Evolutionary conservation across 2,113 vertebrate species (phyloP).

Genomic region (Xenopus borealis): DNA sequence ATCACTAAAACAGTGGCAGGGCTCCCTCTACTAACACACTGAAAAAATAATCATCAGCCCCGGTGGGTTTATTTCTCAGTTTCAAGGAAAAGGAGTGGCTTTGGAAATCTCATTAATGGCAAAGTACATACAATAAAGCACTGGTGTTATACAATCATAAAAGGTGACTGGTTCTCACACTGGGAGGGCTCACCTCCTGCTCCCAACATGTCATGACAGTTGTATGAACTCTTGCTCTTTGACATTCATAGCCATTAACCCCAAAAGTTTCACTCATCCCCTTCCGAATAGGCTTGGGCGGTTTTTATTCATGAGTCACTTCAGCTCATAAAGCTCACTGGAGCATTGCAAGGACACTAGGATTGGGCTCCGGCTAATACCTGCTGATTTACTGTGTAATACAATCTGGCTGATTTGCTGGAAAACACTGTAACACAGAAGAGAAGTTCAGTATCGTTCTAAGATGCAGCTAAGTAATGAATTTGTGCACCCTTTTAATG

Average conservation of each 20-base stretch:
- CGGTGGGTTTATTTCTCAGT: too few relatives aligned
- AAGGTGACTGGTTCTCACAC: conserved; percentile 6
- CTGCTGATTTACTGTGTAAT: conserved; percentile 54
- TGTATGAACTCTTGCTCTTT: conserved; percentile 73
- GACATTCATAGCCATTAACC: conserved; percentile 63
- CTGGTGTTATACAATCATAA: not conserved
- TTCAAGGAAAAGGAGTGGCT: not conserved
- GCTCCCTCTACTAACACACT: too few relatives aligned
- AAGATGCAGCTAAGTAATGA: conserved; percentile 33
- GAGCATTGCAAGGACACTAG: conserved; percentile 55
- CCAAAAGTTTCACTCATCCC: conserved; percentile 21
- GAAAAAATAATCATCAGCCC: too few relatives aligned
- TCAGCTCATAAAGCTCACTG: conserved; percentile 55
- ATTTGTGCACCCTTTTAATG: too few relatives aligned
- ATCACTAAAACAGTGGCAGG: too few relatives aligned
- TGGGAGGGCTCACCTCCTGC: conserved; percentile 22
- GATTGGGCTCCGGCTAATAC: conserved; percentile 54
- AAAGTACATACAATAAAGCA: not conserved
- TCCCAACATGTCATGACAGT: conserved; percentile 65
- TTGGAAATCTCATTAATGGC: not conserved
- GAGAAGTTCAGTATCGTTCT: conserved; percentile 43
- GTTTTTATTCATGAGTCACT: conserved; percentile 52
- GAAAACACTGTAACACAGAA: conserved; percentile 25
- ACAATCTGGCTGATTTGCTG: conserved; percentile 53
- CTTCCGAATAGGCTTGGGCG: not conserved